Conservation (phyloP, 2,888 invertebrate genomes). For the Orthonevra nobilis region DNA sequence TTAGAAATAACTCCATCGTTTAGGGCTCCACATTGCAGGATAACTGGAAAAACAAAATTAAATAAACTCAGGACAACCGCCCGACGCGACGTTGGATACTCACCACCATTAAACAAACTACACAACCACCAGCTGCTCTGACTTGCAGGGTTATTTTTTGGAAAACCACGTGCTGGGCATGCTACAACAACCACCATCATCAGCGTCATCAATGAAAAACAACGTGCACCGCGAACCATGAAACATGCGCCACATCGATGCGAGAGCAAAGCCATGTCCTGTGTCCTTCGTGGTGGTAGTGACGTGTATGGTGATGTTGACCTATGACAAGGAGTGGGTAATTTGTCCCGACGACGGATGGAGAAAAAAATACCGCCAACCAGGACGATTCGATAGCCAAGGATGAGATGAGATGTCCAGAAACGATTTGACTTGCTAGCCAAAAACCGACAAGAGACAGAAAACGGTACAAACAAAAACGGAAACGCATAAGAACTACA, state of each 20-base stretch:
- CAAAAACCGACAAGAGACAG: slow-evolving; percentile 38
- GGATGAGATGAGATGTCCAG: slow-evolving; percentile 45
- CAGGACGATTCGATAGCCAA: slow-evolving; percentile 15
- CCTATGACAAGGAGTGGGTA: slow-evolving; percentile 43
- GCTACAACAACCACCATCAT: slow-evolving; percentile 45
- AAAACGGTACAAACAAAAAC: slow-evolving; percentile 47
- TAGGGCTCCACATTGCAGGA: slow-evolving; percentile 20
- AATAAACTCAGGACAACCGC: background rate
- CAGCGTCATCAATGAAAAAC: slow-evolving; percentile 61
- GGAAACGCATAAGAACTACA: slow-evolving; percentile 52
- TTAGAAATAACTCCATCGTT: slow-evolving; percentile 65
- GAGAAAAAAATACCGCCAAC: slow-evolving; percentile 45
- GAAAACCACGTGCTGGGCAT: slow-evolving; percentile 59
- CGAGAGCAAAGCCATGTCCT: slow-evolving; percentile 47
- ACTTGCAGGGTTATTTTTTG: slow-evolving; percentile 6
- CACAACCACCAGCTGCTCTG: slow-evolving; percentile 65
- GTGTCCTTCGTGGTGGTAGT: slow-evolving; percentile 14
- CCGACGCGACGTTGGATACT: too few species aligned
- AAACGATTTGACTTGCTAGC: slow-evolving; percentile 52
- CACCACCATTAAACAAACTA: slow-evolving; percentile 40
- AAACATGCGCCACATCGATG: slow-evolving; percentile 69
- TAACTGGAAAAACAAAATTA: slow-evolving; percentile 12
- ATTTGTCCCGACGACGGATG: slow-evolving; percentile 57
- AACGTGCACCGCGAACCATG: slow-evolving; percentile 70
- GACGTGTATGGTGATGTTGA: slow-evolving; percentile 6